phyloP scores from a whole-genome alignment of 2,888 invertebrate species.

The Lacanobia wlatinum region DNA sequence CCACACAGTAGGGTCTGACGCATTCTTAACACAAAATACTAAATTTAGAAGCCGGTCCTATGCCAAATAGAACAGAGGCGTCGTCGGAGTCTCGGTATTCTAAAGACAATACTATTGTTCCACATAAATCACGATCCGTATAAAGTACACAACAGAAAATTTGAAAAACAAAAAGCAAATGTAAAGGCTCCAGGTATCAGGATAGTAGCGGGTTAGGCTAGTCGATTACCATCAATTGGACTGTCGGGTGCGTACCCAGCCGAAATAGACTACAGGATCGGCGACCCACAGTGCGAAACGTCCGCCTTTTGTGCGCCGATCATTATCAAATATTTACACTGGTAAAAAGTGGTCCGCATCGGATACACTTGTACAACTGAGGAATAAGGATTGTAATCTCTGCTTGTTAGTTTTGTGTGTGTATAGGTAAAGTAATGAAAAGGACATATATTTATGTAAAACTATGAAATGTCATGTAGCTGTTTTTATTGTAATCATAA shows the following conservation, averaged over 20 bases:
- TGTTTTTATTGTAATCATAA: no score
- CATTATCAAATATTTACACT: slow-evolving; percentile 31
- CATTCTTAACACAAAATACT: no score
- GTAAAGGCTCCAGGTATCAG: background rate
- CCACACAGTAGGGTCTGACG: no score
- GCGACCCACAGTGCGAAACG: background rate
- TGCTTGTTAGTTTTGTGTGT: background rate
- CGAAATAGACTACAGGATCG: slow-evolving; percentile 29
- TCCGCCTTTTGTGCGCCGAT: slow-evolving; percentile 19
- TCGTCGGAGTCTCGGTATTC: background rate
- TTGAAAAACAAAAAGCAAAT: background rate
- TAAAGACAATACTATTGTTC: no score
- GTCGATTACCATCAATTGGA: background rate
- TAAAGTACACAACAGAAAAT: background rate
- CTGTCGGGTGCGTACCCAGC: background rate
- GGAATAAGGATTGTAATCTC: background rate
- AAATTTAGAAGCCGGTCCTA: no score
- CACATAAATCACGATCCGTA: background rate
- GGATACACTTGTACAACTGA: background rate
- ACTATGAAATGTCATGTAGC: no score
- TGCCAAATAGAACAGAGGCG: background rate
- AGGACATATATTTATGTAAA: background rate
- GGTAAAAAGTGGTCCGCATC: slow-evolving; percentile 4
- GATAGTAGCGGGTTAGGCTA: background rate
- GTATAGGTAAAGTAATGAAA: background rate